Base-by-base conservation (phyloP, 53 echinoderm and acorn worm species). In the Glandiceps talaboti region DNA sequence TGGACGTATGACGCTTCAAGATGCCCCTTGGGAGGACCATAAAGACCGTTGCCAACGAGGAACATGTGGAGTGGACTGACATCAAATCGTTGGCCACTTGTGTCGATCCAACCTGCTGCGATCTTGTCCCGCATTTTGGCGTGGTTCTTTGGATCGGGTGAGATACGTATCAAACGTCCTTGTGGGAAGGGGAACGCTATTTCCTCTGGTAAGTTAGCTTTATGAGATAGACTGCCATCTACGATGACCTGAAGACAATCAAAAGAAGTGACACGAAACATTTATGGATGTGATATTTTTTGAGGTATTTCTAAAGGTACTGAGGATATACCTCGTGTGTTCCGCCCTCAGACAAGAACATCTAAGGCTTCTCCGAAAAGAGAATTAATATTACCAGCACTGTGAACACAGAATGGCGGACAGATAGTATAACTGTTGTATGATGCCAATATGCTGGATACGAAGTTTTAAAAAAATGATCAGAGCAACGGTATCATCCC, bases 41-140 rank as follows among this genome's bases (percentile, higher is more conserved):
- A 94, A 0, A 94, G 94, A 14, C 94, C 94, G 77, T 94, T 80
- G 0, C 91, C 91, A 25, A 91, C 86, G 14, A 87, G 91, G 32
- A 89, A 94, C 94, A 94, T 91, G 28, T 91, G 86, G 79, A 94
- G 74, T 1, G 94, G 86, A 74, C 89, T 89, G 83, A 94, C 89
- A 73, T 94, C 94, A 33, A 94, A 94, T 30, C 94, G 82, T 76
- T 94, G 91, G 0, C 94, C 94, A 0, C 89, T 87, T 0, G 94
- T 94, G 74, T 94, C 94, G 73, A 89, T 76, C 94, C 94, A 94
- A 0, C 94, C 94, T 30, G 88, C 80, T 0, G 91, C 91, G 28
- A 94, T 89, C 77, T 94, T 94, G 79, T 94, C 94, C 0, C 94
- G 89, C 83, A 91, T 94, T 76, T 80, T 87, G 73, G 88, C 79